Evolutionary conservation across 1,140 invertebrate genomes (phyloP), one percentile per base, ranked within the genome.

Genomic region (Phortica variegata): DNA sequence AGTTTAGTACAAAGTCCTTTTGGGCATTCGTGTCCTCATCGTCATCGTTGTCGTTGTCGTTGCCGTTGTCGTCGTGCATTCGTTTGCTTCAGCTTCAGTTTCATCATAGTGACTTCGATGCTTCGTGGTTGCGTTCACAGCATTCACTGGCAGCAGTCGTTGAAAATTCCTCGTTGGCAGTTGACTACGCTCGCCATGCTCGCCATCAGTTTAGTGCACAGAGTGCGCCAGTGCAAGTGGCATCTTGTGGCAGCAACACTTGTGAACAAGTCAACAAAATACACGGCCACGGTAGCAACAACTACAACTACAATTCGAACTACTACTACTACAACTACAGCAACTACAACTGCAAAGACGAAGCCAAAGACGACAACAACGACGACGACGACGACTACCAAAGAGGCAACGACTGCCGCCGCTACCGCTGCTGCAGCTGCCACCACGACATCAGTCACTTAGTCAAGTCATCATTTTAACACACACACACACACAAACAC

Each of bases 161-260:
- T 47, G 43, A 43, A 43, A 36, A 49, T 46, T 47, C 47, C 36
- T 43, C 47, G 42, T 43, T 49, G 43, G 40, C 48, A 62, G 70
- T 74, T 65, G 66, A 74, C 70, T 60, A 40, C 49, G 40, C 34
- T 33, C 42, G 49, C 56, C 65, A 69, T 70, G 62, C 53, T 54
- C 55, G 58, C 52, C 38, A 19, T 41, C 43, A 49, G 51, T 53
- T 57, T 43, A 54, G 50, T 57, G 51, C 55, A 50, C 41, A 50
- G 42, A 49, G 55, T 57, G 55, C 51, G 52, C 49, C 49, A 54
- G 43, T 54, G 40, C 52, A 50, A 54, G 52, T 50, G 33, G 52
- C 46, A 48, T 48, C 10, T n/a, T n/a, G 31, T 18, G 43, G 37
- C 51, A 23, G n/a, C 42, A 31, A 33, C 29, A 39, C 9, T 13